Evolutionary conservation across 2,113 vertebrate genomes (phyloP).

Genomic region (Pollachius pollachius): DNA sequence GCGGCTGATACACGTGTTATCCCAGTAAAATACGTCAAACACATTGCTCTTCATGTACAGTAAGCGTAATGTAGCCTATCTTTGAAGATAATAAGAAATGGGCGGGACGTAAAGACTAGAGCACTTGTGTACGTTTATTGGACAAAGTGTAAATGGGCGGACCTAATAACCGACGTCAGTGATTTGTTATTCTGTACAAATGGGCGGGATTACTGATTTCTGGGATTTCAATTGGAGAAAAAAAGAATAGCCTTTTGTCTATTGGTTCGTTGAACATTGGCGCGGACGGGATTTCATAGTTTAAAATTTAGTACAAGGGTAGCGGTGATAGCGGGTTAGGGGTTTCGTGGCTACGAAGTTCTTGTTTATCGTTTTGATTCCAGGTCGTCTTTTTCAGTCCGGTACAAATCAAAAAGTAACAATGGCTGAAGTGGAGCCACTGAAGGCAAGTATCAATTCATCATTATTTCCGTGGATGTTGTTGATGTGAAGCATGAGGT

Average conservation of each 20-base stretch:
- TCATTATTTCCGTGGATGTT: no score
- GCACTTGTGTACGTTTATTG: slow-evolving; percentile 27
- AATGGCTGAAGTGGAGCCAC: slow-evolving; percentile 59
- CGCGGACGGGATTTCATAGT: not conserved
- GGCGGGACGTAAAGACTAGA: no score
- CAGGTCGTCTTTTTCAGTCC: no score
- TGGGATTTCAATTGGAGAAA: slow-evolving; percentile 10
- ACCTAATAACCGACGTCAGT: not conserved
- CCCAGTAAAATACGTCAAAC: no score
- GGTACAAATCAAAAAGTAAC: slow-evolving; percentile 13
- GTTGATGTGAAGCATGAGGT: not conserved
- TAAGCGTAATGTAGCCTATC: no score
- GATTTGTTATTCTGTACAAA: slow-evolving; percentile 24
- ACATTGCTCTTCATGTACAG: no score
- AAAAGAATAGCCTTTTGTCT: not conserved
- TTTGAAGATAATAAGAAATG: no score
- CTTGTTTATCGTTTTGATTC: not conserved
- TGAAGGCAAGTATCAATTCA: slow-evolving; percentile 61
- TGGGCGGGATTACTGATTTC: not conserved
- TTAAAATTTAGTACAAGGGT: slow-evolving; percentile 29
- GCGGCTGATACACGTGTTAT: no score
- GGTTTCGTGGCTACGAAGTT: not conserved
- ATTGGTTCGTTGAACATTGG: slow-evolving; percentile 46
- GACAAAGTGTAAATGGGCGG: slow-evolving; percentile 16
- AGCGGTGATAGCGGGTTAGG: not conserved